Evolutionary conservation across 2,888 invertebrate species (phyloP).

Genomic region (Dryocosmus kuriphilus): DNA sequence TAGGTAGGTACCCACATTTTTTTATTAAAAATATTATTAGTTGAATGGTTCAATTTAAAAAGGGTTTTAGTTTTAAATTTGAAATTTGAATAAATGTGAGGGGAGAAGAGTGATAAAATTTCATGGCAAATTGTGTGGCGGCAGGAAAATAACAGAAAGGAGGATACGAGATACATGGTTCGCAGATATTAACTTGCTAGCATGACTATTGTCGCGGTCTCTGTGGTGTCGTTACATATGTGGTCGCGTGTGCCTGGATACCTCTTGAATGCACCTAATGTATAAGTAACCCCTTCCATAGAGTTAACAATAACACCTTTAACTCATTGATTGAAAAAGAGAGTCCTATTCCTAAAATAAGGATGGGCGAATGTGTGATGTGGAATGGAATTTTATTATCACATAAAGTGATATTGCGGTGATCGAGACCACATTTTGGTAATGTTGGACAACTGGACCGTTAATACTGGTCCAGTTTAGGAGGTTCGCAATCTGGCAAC

Average conservation of each 20-base stretch:
- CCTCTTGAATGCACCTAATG: constrained; percentile 9
- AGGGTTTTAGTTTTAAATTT: no score
- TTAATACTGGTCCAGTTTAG: constrained; percentile 51
- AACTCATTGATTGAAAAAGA: background rate
- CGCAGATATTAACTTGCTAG: constrained; percentile 1
- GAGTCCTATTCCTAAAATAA: background rate
- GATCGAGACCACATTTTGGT: background rate
- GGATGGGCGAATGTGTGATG: no score
- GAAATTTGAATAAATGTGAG: no score
- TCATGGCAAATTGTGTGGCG: constrained; percentile 7
- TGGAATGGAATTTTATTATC: background rate
- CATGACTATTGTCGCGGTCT: constrained; percentile 18
- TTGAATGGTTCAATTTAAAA: no score
- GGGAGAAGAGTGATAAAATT: background rate
- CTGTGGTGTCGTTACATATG: constrained; percentile 21
- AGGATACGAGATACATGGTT: constrained; percentile 9
- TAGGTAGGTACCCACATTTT: no score
- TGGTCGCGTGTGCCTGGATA: constrained; percentile 21
- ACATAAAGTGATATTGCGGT: background rate
- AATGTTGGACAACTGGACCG: constrained; percentile 42
- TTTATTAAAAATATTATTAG: no score
- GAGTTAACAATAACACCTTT: no score
- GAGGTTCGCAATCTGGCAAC: constrained; percentile 49
- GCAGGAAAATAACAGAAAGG: constrained; percentile 6
- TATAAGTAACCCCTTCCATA: constrained; percentile 19